Evolutionary conservation across 2,888 invertebrate species (phyloP).

Genomic region (Diaphora mendica): DNA sequence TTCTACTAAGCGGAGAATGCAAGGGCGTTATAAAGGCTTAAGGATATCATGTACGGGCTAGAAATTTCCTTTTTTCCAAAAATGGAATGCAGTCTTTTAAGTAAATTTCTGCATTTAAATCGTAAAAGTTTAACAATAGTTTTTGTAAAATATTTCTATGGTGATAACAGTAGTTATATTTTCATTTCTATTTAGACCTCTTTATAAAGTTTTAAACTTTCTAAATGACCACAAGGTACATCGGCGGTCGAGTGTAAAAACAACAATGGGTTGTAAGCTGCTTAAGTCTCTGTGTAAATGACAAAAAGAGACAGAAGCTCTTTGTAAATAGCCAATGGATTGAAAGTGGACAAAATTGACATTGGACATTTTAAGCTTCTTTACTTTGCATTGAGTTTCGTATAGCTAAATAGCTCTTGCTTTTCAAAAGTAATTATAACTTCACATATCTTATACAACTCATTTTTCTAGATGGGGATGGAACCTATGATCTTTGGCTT

Average conservation of each 20-base stretch:
- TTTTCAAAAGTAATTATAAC: too few relatives aligned
- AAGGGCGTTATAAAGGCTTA: too few relatives aligned
- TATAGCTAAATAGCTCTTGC: neutral
- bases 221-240: neutral
- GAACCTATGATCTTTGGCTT: too few relatives aligned
- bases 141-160: too few relatives aligned
- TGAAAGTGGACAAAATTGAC: conserved; percentile 5
- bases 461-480: too few relatives aligned
- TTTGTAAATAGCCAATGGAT: conserved; percentile 8
- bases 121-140: too few relatives aligned
- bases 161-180: neutral
- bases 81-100: too few relatives aligned
- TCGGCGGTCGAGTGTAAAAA: conserved; percentile 5
- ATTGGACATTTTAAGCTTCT: neutral
- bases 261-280: conserved; percentile 1
- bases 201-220: neutral
- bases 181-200: neutral
- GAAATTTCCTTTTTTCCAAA: too few relatives aligned
- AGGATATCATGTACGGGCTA: too few relatives aligned
- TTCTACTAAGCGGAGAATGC: too few relatives aligned
- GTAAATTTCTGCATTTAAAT: too few relatives aligned
- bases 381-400: neutral
- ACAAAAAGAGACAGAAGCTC: conserved; percentile 6
- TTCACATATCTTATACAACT: too few relatives aligned
- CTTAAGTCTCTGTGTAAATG: conserved; percentile 9